Evolutionary conservation across 2,113 vertebrate genomes (phyloP).

Genomic region (Eudyptes chrysolophus): DNA sequence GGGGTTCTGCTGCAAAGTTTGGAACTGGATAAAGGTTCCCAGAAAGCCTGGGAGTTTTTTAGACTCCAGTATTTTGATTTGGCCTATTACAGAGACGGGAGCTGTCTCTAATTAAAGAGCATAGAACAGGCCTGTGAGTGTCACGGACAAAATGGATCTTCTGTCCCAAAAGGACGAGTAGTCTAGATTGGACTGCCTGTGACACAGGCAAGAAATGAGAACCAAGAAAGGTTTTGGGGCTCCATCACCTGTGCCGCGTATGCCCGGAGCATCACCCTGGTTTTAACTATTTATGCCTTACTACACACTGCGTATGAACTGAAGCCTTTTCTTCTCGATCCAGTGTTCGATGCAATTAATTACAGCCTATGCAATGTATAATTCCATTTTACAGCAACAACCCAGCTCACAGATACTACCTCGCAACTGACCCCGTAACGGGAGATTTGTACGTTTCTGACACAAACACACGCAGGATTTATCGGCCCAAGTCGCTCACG

Average conservation of each 20-base stretch:
- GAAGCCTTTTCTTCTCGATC: not conserved
- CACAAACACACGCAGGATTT: slow-evolving; percentile 95
- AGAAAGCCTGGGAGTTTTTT: not conserved
- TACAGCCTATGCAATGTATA: not conserved
- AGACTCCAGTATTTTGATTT: not conserved
- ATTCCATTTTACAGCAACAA: slow-evolving; percentile 86
- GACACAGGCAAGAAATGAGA: not conserved
- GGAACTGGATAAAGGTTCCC: not conserved
- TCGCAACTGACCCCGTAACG: slow-evolving; percentile 89
- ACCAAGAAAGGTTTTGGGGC: not conserved
- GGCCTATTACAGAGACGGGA: not conserved
- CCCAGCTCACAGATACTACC: slow-evolving; percentile 95
- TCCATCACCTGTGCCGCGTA: not conserved
- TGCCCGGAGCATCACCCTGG: not conserved
- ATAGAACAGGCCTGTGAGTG: not conserved
- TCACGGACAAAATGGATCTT: not conserved
- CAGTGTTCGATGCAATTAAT: not conserved
- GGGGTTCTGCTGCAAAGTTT: not conserved
- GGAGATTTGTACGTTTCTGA: slow-evolving; percentile 95
- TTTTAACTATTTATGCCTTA: not conserved
- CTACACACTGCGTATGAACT: not conserved
- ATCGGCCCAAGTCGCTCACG: slow-evolving; percentile 83
- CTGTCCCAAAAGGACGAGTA: not conserved
- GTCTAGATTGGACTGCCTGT: not conserved
- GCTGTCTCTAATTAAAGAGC: not conserved